These are phyloP conservation scores for Scelioninae gen. 1 DNA, from an alignment of 2,888 invertebrate species.

Conservation along the genomic window DNA sequence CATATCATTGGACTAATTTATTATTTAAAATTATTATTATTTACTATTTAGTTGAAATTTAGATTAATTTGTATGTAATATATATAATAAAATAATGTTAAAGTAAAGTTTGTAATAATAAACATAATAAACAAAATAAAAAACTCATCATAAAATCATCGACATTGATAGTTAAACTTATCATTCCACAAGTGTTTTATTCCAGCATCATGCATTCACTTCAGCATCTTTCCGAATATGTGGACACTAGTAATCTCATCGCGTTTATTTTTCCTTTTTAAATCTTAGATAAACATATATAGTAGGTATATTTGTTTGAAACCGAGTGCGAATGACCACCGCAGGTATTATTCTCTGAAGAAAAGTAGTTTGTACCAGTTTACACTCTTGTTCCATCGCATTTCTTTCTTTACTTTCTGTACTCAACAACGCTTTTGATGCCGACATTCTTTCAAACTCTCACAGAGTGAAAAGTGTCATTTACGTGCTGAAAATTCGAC, in stretches of 20 bases:
- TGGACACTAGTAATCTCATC: background rate
- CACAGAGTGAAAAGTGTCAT: constrained; percentile 15
- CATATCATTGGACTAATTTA: too few species aligned
- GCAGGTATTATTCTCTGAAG: constrained; percentile 38
- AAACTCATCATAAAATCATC: too few species aligned
- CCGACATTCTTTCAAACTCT: constrained; percentile 36
- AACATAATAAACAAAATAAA: too few species aligned
- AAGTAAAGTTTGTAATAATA: too few species aligned
- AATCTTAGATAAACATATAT: constrained; percentile 23
- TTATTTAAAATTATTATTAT: too few species aligned
- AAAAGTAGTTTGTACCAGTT: constrained; percentile 50
- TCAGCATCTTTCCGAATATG: background rate
- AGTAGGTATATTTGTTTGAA: constrained; percentile 26
- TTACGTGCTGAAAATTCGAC: constrained; percentile 20
- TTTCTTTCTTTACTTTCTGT: constrained; percentile 27
- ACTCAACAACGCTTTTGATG: constrained; percentile 38
- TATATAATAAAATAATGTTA: too few species aligned
- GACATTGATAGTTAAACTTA: too few species aligned
- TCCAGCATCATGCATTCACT: background rate
- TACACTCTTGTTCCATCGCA: constrained; percentile 43
- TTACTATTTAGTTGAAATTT: too few species aligned
- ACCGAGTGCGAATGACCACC: constrained; percentile 43
- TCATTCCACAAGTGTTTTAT: too few species aligned
- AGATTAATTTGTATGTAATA: too few species aligned
- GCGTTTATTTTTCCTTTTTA: background rate